Conservation (phyloP, 2,113 vertebrate species). For the Uropsilus gracilis region DNA sequence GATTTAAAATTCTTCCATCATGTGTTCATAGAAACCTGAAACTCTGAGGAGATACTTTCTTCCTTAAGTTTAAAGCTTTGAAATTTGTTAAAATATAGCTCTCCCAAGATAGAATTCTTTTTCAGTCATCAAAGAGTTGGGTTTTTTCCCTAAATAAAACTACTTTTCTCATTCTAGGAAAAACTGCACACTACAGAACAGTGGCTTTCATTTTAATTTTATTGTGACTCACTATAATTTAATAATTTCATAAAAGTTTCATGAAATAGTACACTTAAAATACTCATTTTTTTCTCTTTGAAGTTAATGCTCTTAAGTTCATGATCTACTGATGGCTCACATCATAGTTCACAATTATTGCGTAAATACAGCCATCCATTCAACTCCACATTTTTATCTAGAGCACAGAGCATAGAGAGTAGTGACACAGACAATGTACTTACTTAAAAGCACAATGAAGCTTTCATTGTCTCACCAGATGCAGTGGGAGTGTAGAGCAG, state of each 20-base stretch:
- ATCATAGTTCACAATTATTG: background rate
- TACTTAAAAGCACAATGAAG: background rate
- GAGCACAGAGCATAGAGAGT: background rate
- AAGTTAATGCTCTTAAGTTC: slow-evolving; percentile 38
- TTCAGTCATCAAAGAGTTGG: background rate
- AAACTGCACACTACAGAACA: background rate
- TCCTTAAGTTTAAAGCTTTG: slow-evolving; percentile 34
- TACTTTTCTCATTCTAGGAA: background rate
- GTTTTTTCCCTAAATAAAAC: background rate
- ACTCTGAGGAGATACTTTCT: background rate
- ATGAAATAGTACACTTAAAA: background rate
- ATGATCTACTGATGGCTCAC: background rate
- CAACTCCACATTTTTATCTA: background rate
- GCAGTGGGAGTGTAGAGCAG: background rate
- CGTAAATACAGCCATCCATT: background rate
- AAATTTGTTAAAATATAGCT: background rate
- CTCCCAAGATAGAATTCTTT: background rate
- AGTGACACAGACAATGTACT: background rate
- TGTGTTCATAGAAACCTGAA: background rate
- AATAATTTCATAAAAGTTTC: slow-evolving; percentile 22
- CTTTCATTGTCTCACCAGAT: background rate
- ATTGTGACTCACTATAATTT: background rate
- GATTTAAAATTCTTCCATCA: background rate
- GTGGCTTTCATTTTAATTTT: slow-evolving; percentile 27
- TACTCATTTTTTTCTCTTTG: background rate